Evolutionary conservation across 2,888 invertebrate species (phyloP).

Genomic region (Folsomia candida): DNA sequence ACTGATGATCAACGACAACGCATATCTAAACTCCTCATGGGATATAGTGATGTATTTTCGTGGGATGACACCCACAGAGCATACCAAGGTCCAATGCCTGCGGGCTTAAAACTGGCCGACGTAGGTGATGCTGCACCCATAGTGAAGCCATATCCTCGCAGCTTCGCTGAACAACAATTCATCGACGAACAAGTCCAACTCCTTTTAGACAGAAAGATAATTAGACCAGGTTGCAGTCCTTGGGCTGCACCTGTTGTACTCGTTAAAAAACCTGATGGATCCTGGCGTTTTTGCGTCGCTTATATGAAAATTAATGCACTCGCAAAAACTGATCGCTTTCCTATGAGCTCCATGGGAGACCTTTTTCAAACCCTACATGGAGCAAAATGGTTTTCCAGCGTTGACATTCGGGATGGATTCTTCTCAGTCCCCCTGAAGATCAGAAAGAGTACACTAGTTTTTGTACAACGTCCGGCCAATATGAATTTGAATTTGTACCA

Average conservation of each 20-base stretch:
- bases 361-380: constrained; percentile 52
- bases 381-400: constrained; percentile 44
- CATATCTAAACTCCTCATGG: background rate
- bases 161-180: too few relatives aligned
- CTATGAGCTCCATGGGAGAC: constrained; percentile 54
- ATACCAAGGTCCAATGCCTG: background rate
- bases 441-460: background rate
- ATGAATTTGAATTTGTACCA: background rate
- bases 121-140: background rate
- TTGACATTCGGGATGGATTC: background rate
- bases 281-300: constrained; percentile 51
- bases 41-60: background rate
- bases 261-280: constrained; percentile 52
- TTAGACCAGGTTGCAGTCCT: constrained; percentile 50
- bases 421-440: background rate
- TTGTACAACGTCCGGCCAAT: background rate
- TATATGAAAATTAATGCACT: constrained; percentile 51
- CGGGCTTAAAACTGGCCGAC: background rate
- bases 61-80: background rate
- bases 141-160: too few relatives aligned
- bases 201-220: constrained; percentile 48
- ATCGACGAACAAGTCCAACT: constrained; percentile 37
- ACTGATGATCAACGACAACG: background rate
- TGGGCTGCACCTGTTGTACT: constrained; percentile 53
- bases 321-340: constrained; percentile 52